phyloP scores from a whole-genome alignment of 2,888 invertebrate genomes.

The Molanna angustata region DNA sequence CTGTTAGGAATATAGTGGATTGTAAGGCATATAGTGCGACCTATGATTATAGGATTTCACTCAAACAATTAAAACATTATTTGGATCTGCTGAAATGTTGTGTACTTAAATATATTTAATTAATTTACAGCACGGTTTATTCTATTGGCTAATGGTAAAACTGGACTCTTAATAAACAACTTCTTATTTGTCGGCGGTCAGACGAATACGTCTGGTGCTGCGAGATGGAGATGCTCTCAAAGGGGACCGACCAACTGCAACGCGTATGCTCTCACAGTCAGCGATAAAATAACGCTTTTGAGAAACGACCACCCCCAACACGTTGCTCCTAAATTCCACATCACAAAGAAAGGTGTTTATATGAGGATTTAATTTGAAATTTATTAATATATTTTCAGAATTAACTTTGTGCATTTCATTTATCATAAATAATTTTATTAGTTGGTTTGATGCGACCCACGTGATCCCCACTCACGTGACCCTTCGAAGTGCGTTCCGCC shows the following conservation, averaged over 20 bases:
- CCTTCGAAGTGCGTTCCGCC: no score
- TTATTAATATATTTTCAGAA: no score
- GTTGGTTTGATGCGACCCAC: no score
- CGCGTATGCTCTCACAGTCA: conserved; percentile 35
- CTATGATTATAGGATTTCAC: no score
- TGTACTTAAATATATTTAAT: background rate
- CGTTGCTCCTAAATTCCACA: conserved; percentile 2
- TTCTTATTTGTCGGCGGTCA: conserved; percentile 5
- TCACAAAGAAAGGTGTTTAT: conserved; percentile 1
- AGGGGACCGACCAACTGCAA: conserved; percentile 6
- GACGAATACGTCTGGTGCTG: background rate
- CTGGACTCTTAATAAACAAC: background rate
- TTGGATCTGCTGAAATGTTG: no score
- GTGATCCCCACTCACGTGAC: no score
- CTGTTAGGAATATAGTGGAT: no score
- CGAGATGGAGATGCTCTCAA: conserved; percentile 21
- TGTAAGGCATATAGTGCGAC: no score
- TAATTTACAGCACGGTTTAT: conserved; percentile 9
- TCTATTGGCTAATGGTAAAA: background rate
- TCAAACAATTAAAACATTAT: no score
- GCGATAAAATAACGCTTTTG: conserved; percentile 32
- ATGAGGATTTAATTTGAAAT: no score
- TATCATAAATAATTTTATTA: no score
- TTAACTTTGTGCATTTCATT: no score
- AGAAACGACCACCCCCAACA: conserved; percentile 36